Percentiles rank a stretch among this genome's conserved stretches.
Evolutionary conservation across 30 jellyfish, hydroid and myxozoan species (phyloP).

Genomic region (Aurelia sp.): DNA sequence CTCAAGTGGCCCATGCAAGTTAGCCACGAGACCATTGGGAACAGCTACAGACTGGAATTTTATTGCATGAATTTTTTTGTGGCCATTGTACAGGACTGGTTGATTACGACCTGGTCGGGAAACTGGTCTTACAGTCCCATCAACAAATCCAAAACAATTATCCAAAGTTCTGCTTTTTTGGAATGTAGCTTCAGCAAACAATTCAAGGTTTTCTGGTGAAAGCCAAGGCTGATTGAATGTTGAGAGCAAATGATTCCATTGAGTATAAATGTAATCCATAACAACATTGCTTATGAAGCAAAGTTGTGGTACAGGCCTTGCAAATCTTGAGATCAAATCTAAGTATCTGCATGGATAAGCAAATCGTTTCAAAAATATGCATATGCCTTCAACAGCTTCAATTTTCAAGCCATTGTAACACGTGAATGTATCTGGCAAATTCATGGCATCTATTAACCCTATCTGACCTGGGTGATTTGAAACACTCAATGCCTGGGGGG

Average conservation of each 20-base stretch:
- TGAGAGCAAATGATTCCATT: constrained; percentile 17
- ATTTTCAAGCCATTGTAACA: too few species aligned
- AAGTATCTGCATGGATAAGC: too few species aligned
- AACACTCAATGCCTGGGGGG: too few species aligned
- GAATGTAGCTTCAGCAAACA: constrained; percentile 43
- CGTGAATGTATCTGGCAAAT: too few species aligned
- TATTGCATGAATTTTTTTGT: constrained; percentile 47
- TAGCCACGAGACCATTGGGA: constrained; percentile 77
- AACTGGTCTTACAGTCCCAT: constrained; percentile 60
- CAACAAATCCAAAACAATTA: constrained; percentile 59
- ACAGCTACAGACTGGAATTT: constrained; percentile 59
- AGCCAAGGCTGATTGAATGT: constrained; percentile 58
- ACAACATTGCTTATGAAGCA: too few species aligned
- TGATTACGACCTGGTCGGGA: constrained; percentile 51
- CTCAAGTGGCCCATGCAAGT: constrained; percentile 72
- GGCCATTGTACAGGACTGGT: constrained; percentile 62
- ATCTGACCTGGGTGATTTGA: too few species aligned
- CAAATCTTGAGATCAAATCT: too few species aligned
- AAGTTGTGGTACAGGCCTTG: too few species aligned
- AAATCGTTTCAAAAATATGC: too few species aligned
- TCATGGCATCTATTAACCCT: too few species aligned
- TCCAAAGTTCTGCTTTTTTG: constrained; percentile 45
- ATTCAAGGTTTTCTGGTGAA: constrained; percentile 28
- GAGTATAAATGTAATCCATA: background rate
- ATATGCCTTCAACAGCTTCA: too few species aligned